A percentile compares a stretch with the other conserved stretches of the same genome.
Evolutionary conservation across 2,797 vertebrate genomes (phyloP).

Genomic region (Fistularia tabacaria): DNA sequence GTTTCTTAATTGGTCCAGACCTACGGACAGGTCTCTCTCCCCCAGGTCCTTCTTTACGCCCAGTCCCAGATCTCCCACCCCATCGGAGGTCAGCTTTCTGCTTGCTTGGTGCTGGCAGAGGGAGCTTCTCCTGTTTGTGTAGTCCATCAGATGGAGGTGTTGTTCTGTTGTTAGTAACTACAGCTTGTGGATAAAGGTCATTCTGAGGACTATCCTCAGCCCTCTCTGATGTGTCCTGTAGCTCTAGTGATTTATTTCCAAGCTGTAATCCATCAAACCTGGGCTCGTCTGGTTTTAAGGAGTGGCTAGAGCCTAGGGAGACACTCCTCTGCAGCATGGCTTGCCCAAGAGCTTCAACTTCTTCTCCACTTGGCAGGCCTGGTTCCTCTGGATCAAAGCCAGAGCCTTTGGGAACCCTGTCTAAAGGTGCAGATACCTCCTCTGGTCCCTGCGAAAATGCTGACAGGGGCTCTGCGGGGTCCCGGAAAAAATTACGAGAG

Average conservation of each 20-base stretch:
- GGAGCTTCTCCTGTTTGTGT: slow-evolving; percentile 87
- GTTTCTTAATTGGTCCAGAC: slow-evolving; percentile 97
- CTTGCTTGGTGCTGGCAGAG: slow-evolving; percentile 76
- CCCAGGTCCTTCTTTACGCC: slow-evolving; percentile 83
- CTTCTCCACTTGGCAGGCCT: slow-evolving; percentile 72
- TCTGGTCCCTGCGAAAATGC: slow-evolving; percentile 82
- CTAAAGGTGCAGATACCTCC: slow-evolving; percentile 75
- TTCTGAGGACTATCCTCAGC: slow-evolving; percentile 84
- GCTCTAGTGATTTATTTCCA: slow-evolving; percentile 78
- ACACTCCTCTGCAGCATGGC: slow-evolving; percentile 85
- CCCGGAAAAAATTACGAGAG: slow-evolving; percentile 84
- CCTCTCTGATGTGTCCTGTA: slow-evolving; percentile 80
- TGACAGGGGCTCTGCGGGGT: slow-evolving; percentile 79
- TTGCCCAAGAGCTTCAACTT: slow-evolving; percentile 78
- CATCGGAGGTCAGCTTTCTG: slow-evolving; percentile 93
- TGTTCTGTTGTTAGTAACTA: slow-evolving; percentile 66
- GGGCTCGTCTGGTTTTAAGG: slow-evolving; percentile 86
- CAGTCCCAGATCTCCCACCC: slow-evolving; percentile 84
- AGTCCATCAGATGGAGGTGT: slow-evolving; percentile 79
- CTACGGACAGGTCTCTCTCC: slow-evolving; percentile 87
- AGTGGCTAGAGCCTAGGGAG: slow-evolving; percentile 88
- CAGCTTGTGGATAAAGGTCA: slow-evolving; percentile 79
- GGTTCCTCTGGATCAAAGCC: slow-evolving; percentile 79
- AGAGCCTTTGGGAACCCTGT: slow-evolving; percentile 63
- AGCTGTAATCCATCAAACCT: slow-evolving; percentile 75